Evolutionary conservation across 2,113 vertebrate genomes (phyloP).

Genomic region (Pantherophis guttatus): DNA sequence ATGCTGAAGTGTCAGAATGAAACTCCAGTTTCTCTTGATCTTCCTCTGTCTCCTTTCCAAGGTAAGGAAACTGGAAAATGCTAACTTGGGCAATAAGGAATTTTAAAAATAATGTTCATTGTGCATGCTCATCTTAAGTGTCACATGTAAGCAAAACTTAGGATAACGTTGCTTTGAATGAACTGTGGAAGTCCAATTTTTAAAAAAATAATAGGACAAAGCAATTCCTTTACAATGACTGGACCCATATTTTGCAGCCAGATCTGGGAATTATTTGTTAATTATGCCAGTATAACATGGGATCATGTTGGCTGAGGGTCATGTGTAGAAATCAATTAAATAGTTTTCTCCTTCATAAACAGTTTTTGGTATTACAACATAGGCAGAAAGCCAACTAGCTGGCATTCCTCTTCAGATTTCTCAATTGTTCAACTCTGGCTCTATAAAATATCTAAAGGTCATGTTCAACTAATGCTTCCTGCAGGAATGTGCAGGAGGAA

Average conservation of each 20-base stretch:
- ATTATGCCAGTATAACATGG: background rate
- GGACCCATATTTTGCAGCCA: background rate
- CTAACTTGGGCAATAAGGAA: background rate
- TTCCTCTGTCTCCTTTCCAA: slow-evolving; percentile 64
- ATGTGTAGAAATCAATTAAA: background rate
- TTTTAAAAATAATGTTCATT: background rate
- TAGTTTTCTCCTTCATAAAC: slow-evolving; percentile 32
- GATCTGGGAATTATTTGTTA: background rate
- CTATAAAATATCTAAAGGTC: background rate
- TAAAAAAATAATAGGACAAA: background rate
- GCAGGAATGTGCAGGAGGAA: background rate
- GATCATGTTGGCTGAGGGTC: rapidly evolving
- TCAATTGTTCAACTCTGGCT: slow-evolving; percentile 34
- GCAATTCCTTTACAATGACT: rapidly evolving
- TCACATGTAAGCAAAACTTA: background rate
- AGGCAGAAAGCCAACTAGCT: slow-evolving; percentile 39
- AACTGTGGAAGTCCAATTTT: background rate
- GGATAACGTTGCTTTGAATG: background rate
- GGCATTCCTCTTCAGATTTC: slow-evolving; percentile 24
- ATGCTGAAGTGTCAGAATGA: slow-evolving; percentile 60
- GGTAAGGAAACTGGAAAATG: slow-evolving; percentile 59
- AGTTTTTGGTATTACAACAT: slow-evolving; percentile 40
- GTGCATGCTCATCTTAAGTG: background rate
- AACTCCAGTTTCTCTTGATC: slow-evolving; percentile 56
- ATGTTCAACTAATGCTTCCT: background rate